These are phyloP conservation scores for Chionis minor DNA, from an alignment of 2,113 vertebrate species.

Conservation along the genomic window DNA sequence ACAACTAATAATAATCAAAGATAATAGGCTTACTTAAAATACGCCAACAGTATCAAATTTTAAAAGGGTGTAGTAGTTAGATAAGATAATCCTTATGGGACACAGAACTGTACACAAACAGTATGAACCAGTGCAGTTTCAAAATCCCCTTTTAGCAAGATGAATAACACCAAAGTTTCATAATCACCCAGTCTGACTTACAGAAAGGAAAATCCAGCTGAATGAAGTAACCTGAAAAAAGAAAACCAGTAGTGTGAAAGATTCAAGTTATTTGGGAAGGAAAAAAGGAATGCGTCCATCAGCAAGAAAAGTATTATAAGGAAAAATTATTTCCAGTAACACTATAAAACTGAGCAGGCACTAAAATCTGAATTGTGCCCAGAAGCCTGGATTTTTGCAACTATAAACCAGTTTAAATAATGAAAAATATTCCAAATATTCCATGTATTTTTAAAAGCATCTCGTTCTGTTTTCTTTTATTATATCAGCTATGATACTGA, in stretches of 20 bases:
- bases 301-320: not conserved
- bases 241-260: not conserved
- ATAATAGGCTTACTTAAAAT: not conserved
- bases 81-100: not conserved
- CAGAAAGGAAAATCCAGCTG: not conserved
- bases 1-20: not conserved
- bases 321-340: slow-evolving; percentile 30
- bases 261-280: not conserved
- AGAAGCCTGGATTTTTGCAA: slow-evolving; percentile 20
- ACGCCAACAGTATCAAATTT: not conserved
- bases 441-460: slow-evolving; percentile 42
- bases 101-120: not conserved
- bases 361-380: not conserved
- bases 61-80: not conserved
- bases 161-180: not conserved
- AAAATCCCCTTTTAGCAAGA: not conserved
- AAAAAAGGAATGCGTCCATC: not conserved
- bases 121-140: not conserved
- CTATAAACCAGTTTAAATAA: slow-evolving; percentile 22
- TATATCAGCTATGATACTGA: not conserved
- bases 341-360: not conserved
- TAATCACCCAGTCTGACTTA: not conserved
- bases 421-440: slow-evolving; percentile 55
- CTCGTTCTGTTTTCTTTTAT: slow-evolving; percentile 37
- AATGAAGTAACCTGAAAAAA: not conserved